Evolutionary conservation across 2,888 invertebrate species (phyloP).

Genomic region (Cephus rjabovi): DNA sequence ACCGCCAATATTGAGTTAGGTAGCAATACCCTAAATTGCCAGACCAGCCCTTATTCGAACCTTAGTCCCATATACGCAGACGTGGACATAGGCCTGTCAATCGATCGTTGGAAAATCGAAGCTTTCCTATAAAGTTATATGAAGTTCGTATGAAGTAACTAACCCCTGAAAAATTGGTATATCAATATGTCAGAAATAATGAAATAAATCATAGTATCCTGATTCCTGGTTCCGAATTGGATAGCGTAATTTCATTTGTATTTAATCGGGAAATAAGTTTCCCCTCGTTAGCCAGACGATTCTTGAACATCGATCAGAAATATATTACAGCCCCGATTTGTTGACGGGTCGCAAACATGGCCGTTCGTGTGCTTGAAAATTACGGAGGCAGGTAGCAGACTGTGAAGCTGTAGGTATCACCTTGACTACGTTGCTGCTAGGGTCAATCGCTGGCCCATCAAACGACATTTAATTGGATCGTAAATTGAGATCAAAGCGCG

Average conservation of each 20-base stretch:
- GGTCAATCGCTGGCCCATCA: constrained; percentile 34
- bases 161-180: background rate
- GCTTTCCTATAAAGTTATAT: background rate
- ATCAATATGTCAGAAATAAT: background rate
- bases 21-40: constrained; percentile 52
- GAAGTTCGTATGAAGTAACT: background rate
- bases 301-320: background rate
- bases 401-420: constrained; percentile 15
- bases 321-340: background rate
- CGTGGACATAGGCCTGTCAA: background rate
- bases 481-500: constrained; percentile 36
- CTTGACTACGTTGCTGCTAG: constrained; percentile 7
- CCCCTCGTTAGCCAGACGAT: background rate
- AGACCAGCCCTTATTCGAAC: constrained; percentile 23
- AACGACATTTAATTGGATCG: constrained; percentile 38
- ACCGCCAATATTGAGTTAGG: constrained; percentile 53
- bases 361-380: background rate
- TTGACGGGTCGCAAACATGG: background rate
- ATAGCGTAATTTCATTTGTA: background rate
- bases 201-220: background rate
- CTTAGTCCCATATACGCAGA: background rate
- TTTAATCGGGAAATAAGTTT: background rate
- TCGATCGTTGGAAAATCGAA: background rate
- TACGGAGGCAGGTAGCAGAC: background rate
- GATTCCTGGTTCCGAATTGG: background rate